Percentiles rank a stretch among this genome's conserved stretches.
phyloP scores from a whole-genome alignment of 2,888 invertebrate genomes.

The Eustalomyia histrio region DNA sequence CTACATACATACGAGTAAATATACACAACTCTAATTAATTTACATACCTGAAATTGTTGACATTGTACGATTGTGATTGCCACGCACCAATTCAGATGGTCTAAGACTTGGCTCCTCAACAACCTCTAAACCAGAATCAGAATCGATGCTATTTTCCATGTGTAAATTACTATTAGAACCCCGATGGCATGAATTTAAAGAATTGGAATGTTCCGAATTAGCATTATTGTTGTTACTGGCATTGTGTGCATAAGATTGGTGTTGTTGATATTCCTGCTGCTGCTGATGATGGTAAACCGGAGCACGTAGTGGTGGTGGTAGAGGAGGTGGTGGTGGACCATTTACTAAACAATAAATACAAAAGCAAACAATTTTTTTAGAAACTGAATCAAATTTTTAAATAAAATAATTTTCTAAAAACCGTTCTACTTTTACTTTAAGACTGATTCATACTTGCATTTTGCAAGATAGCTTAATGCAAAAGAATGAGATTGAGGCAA shows the following conservation, averaged over 20 bases:
- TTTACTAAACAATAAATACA: conserved; percentile 67
- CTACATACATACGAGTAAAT: no score
- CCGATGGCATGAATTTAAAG: conserved; percentile 61
- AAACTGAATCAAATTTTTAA: conserved; percentile 31
- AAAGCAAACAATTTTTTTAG: conserved; percentile 18
- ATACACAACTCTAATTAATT: no score
- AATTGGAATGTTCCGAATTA: conserved; percentile 64
- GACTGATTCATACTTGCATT: not conserved
- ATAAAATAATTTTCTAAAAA: conserved; percentile 27
- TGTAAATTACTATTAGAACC: conserved; percentile 67
- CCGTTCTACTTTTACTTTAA: conserved; percentile 31
- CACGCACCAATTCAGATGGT: conserved; percentile 84
- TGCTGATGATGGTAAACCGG: conserved; percentile 68
- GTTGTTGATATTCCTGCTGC: conserved; percentile 26
- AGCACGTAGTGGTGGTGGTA: conserved; percentile 82
- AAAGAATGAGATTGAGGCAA: not conserved
- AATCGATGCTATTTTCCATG: conserved; percentile 72
- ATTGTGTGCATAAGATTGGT: conserved; percentile 33
- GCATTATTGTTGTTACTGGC: conserved; percentile 54
- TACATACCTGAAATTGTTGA: conserved; percentile 81
- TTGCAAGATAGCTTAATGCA: conserved; percentile 9
- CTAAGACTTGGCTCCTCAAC: conserved; percentile 85
- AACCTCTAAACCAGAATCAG: conserved; percentile 81
- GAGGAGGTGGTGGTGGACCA: conserved; percentile 86
- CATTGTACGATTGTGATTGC: conserved; percentile 82